These are phyloP conservation scores for Sphenodon punctatus DNA, from an alignment of 2,797 vertebrate species.

Conservation along the genomic window DNA sequence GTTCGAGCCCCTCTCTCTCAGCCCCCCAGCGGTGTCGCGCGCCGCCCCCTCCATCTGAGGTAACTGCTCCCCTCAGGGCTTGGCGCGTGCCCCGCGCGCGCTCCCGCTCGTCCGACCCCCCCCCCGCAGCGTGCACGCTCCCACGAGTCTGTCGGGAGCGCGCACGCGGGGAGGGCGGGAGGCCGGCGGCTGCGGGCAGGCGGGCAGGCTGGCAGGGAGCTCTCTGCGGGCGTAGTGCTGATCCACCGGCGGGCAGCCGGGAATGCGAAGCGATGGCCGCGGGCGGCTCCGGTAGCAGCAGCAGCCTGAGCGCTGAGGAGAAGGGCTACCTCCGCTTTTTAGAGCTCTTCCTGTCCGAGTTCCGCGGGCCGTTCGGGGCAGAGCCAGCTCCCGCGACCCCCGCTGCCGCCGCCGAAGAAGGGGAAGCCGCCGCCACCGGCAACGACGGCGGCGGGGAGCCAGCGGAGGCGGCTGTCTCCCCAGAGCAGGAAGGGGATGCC, in stretches of 20 bases:
- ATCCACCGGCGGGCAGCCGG: constrained; percentile 70
- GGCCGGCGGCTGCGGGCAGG: constrained; percentile 30
- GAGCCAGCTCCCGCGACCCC: constrained; percentile 79
- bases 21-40: too few relatives aligned
- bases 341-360: constrained; percentile 95
- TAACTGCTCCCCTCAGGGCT: not conserved
- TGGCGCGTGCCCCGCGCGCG: not conserved
- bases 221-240: constrained; percentile 63
- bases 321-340: constrained; percentile 97
- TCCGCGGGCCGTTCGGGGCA: constrained; percentile 91
- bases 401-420: constrained; percentile 65
- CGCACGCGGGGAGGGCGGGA: not conserved
- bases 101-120: not conserved
- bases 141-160: constrained; percentile 26
- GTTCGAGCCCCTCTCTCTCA: too few relatives aligned
- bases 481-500: not conserved
- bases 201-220: constrained; percentile 43
- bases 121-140: constrained; percentile 62
- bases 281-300: constrained; percentile 48
- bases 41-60: too few relatives aligned
- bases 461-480: not conserved
- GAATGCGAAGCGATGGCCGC: constrained; percentile 84
- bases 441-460: constrained; percentile 1
- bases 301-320: constrained; percentile 87
- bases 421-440: constrained; percentile 43